Evolutionary conservation across 1,140 invertebrate species (phyloP).

Genomic region (Druon quercuslanigerum): DNA sequence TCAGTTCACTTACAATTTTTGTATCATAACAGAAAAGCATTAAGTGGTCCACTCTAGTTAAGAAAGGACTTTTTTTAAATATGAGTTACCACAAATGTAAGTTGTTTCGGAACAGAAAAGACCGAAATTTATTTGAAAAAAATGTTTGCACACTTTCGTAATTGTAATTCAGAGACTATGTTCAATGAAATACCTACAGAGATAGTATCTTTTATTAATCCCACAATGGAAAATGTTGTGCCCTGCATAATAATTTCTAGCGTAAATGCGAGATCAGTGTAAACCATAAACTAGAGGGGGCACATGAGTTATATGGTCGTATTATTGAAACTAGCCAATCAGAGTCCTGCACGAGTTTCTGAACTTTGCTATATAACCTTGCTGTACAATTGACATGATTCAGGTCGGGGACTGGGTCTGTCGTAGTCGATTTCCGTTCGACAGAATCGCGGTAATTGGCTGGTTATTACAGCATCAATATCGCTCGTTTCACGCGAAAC

Average conservation of each 20-base stretch:
- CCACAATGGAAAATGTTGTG: neutral
- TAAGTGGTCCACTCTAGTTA: too few species aligned
- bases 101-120: too few species aligned
- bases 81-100: too few species aligned
- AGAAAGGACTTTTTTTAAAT: too few species aligned
- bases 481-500: constrained; percentile 15
- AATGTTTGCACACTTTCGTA: too few species aligned
- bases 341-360: constrained; percentile 8
- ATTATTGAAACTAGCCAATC: constrained; percentile 7
- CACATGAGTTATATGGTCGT: neutral
- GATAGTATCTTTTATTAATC: neutral
- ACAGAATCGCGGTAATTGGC: constrained; percentile 16
- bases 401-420: neutral
- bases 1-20: too few species aligned
- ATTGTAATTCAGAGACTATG: too few species aligned
- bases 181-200: neutral
- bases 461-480: constrained; percentile 24
- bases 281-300: neutral
- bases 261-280: neutral
- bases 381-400: constrained; percentile 26
- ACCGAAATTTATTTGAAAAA: too few species aligned
- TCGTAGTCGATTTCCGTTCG: constrained; percentile 28
- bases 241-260: constrained; percentile 1
- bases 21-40: too few species aligned
- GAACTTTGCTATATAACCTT: constrained; percentile 6